Evolutionary conservation across 1,140 invertebrate species (phyloP), one percentile per base, ranked within the genome.

Genomic region (Pararge aegeria): DNA sequence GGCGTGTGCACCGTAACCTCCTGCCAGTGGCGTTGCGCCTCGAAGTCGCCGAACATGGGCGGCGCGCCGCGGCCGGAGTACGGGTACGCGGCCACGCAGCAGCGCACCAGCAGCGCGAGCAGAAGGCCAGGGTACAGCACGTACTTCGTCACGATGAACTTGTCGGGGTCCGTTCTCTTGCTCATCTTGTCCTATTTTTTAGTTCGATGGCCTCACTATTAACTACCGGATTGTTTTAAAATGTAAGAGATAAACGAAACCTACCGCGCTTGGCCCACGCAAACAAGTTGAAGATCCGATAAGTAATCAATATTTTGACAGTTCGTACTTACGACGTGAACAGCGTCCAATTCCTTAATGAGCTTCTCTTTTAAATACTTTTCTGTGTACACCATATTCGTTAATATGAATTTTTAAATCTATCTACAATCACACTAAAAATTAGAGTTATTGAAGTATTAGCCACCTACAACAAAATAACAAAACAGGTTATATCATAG

Each of bases 21-120:
- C 93, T 99, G 98, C 99, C 99, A 99, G 87, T 99, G 99, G 49
- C 99, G 92, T 85, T 99, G 99, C 1, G 99, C 99, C 90, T 99
- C 99, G 90, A 97, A 99, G 90, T 99, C 99, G 29, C 99, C 99
- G 91, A 92, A 98, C 95, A 99, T 97, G 0, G 98, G 98, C 1
- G 96, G 94, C 64, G 93, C 95, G 9, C 92, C 93, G 76, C 94
- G 83, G 5, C 97, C 97, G 40, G 96, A 97, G 88, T 97, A 96
- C 0, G 95, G 92, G 82, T 96, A 94, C 4, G 96, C 90, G 0
- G 94, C 94, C 24, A 96, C 93, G 71, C 92, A 93, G 92, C 94
- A 94, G 79, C 96, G 90, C 40, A 97, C 77, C 19, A 97, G 64
- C 54, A 94, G 60, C 1, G 92, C 90, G 24, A 93, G 80, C 21